These are phyloP conservation scores for Thermophis baileyi DNA, from an alignment of 2,113 vertebrate genomes.

Conservation along the genomic window DNA sequence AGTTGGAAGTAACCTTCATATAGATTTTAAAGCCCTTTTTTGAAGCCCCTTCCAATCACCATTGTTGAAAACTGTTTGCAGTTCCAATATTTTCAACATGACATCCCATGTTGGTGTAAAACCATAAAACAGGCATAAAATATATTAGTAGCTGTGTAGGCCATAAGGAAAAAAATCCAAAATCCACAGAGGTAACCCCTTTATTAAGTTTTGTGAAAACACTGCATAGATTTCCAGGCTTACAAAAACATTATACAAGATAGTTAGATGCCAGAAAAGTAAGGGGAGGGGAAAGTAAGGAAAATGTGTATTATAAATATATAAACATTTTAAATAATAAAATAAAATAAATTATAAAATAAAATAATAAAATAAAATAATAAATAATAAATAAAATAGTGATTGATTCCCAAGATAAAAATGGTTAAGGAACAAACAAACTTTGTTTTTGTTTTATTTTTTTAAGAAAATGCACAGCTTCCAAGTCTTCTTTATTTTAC, in stretches of 20 bases:
- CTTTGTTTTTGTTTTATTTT: neutral
- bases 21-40: neutral
- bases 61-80: neutral
- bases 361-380: neutral
- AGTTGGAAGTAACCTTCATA: neutral
- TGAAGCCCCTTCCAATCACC: neutral
- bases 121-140: neutral
- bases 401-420: neutral
- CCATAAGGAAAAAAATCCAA: neutral
- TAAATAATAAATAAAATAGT: neutral
- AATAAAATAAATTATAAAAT: neutral
- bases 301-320: neutral
- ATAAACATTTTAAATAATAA: neutral
- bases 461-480: neutral
- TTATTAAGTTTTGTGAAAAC: neutral
- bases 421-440: neutral
- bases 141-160: neutral
- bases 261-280: neutral
- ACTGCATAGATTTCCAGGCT: neutral
- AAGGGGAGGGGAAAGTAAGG: neutral
- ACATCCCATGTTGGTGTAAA: neutral
- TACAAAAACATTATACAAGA: neutral
- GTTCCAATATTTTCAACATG: neutral
- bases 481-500: neutral
- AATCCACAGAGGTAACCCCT: neutral